phyloP scores from a whole-genome alignment of 1,140 invertebrate genomes.

The Tribolium castaneum region DNA sequence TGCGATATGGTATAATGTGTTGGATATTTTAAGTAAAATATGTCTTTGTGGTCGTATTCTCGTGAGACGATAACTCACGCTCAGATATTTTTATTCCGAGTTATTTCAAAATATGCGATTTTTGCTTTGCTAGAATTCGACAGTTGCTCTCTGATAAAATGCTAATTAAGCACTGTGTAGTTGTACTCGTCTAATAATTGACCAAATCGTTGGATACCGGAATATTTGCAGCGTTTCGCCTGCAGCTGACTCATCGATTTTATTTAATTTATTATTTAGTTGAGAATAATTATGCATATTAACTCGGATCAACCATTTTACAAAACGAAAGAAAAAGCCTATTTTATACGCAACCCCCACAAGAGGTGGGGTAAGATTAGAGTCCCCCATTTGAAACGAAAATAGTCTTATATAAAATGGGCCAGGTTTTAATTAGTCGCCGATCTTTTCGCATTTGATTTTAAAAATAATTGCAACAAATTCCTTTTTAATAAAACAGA shows the following conservation, averaged over 20 bases:
- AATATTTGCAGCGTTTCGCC: neutral
- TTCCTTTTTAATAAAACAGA: neutral
- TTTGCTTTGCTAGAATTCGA: neutral
- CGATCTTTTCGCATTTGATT: too few relatives aligned
- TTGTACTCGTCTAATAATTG: neutral
- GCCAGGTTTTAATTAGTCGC: neutral
- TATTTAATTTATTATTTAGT: neutral
- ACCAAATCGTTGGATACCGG: neutral
- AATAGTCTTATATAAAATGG: neutral
- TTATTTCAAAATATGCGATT: neutral
- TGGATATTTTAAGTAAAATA: constrained; percentile 32
- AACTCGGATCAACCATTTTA: neutral
- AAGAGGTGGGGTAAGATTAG: neutral
- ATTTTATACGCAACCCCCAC: neutral
- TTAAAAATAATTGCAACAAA: neutral
- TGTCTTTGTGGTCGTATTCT: constrained; percentile 9
- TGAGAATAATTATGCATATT: neutral
- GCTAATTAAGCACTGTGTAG: neutral
- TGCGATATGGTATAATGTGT: constrained; percentile 12
- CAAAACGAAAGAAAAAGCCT: neutral
- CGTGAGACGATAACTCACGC: constrained; percentile 14
- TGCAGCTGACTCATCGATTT: neutral
- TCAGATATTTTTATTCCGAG: constrained; percentile 6
- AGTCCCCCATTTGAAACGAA: neutral
- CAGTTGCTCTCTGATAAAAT: neutral